Percentiles rank a stretch among this genome's conserved stretches.
phyloP scores from a whole-genome alignment of 2,797 vertebrate genomes.

The Clarias laeviceps region DNA sequence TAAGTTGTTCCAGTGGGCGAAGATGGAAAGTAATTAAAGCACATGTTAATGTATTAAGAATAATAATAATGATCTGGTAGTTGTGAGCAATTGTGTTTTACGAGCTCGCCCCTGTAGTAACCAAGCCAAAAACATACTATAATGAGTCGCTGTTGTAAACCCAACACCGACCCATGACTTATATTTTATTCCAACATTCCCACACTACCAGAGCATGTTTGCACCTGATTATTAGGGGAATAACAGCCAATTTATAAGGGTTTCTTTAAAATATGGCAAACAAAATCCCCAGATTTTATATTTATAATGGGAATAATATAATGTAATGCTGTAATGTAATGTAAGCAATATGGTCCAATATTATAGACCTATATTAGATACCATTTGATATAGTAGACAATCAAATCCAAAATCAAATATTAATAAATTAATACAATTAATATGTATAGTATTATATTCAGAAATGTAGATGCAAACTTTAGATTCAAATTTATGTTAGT shows the following conservation, averaged over 20 bases:
- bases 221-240: constrained; percentile 14
- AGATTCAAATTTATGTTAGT: neutral
- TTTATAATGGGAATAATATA: constrained; percentile 8
- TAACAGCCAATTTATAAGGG: constrained; percentile 23
- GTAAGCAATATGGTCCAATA: neutral
- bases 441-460: neutral
- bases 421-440: too few relatives aligned
- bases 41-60: constrained; percentile 41
- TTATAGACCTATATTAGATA: neutral
- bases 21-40: constrained; percentile 55
- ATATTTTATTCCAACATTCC: constrained; percentile 55
- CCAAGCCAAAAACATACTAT: constrained; percentile 49
- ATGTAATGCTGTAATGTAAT: neutral
- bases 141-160: constrained; percentile 52
- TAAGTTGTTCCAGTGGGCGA: constrained; percentile 50
- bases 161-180: constrained; percentile 47
- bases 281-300: constrained; percentile 8
- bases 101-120: constrained; percentile 49
- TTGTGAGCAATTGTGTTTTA: constrained; percentile 56
- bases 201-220: constrained; percentile 50
- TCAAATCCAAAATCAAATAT: neutral
- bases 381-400: neutral
- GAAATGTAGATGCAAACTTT: neutral
- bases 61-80: constrained; percentile 40
- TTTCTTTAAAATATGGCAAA: constrained; percentile 22